phyloP scores from a whole-genome alignment of 2,797 vertebrate species.

The Gymnoscopelus microlampas region DNA sequence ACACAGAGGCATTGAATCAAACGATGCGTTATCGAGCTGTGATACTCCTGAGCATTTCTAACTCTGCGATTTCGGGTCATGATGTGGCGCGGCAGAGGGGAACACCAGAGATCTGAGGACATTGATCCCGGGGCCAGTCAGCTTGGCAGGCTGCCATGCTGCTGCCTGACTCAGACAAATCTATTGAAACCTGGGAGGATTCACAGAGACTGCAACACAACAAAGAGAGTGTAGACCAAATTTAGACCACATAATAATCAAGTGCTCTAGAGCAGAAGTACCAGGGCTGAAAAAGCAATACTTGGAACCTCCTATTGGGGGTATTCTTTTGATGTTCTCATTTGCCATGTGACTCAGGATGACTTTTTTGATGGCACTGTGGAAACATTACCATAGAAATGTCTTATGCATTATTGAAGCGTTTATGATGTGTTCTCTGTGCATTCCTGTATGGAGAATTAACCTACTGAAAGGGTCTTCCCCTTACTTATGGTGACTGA shows the following conservation, averaged over 20 bases:
- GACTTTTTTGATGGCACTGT: slow-evolving; percentile 2
- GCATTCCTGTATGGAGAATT: too few species aligned
- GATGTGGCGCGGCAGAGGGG: slow-evolving; percentile 54
- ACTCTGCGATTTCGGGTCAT: slow-evolving; percentile 60
- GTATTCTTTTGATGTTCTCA: slow-evolving; percentile 27
- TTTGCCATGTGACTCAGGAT: slow-evolving; percentile 14
- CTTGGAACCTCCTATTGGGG: slow-evolving; percentile 25
- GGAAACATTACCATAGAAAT: neutral
- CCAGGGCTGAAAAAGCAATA: slow-evolving; percentile 56
- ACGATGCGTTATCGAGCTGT: slow-evolving; percentile 61
- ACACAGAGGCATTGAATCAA: slow-evolving; percentile 60
- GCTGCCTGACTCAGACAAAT: slow-evolving; percentile 45
- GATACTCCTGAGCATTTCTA: slow-evolving; percentile 47
- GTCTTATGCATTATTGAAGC: neutral
- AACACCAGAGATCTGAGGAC: slow-evolving; percentile 57
- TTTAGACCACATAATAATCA: slow-evolving; percentile 62
- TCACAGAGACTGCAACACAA: slow-evolving; percentile 53
- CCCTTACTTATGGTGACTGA: too few species aligned
- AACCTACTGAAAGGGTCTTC: too few species aligned
- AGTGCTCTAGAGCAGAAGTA: slow-evolving; percentile 66
- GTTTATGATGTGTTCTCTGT: neutral
- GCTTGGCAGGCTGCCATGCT: slow-evolving; percentile 53
- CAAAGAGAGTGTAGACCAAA: slow-evolving; percentile 51
- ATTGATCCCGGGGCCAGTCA: slow-evolving; percentile 38
- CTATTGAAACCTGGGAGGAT: slow-evolving; percentile 59